Percentiles rank a stretch among this genome's conserved stretches.
These are phyloP conservation scores for Cladorhizidae sp. DNA, from an alignment of 37 sponge, comb jelly and placozoan genomes.

Conservation along the genomic window DNA sequence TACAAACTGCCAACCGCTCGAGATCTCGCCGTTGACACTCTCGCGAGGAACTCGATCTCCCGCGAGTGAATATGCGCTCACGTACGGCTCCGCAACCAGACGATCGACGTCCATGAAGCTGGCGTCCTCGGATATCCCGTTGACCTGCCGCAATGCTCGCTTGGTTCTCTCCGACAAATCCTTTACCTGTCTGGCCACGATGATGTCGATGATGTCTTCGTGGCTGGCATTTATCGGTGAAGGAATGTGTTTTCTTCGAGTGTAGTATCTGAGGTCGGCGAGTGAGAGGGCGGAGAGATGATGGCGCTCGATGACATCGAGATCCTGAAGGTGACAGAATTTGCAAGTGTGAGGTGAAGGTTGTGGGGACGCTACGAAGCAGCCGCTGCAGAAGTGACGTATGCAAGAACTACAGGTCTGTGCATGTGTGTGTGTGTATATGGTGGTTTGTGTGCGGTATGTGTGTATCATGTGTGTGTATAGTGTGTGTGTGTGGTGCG, in stretches of 20 bases:
- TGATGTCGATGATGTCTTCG: constrained; percentile 21
- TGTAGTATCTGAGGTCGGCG: constrained; percentile 26
- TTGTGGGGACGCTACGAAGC: neutral
- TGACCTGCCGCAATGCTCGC: constrained; percentile 17
- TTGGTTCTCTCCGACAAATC: constrained; percentile 20
- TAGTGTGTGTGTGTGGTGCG: neutral
- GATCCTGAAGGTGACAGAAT: constrained; percentile 13
- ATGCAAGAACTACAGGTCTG: constrained; percentile 21
- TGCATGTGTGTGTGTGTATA: neutral
- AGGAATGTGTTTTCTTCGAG: neutral
- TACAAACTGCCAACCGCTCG: too few relatives aligned
- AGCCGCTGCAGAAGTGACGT: constrained; percentile 27
- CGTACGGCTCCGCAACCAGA: neutral
- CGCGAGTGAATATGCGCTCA: neutral
- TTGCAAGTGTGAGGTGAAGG: constrained; percentile 1
- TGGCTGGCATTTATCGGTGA: neutral
- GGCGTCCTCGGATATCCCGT: neutral
- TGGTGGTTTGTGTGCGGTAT: neutral
- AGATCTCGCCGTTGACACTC: neutral
- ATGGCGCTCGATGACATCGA: constrained; percentile 33
- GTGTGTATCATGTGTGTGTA: neutral
- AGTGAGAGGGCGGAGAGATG: constrained; percentile 21
- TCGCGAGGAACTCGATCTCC: neutral
- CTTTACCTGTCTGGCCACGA: constrained; percentile 44
- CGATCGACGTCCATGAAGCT: constrained; percentile 3